phyloP scores from a whole-genome alignment of 2,888 invertebrate genomes.

The Dysmachus trigonus region DNA sequence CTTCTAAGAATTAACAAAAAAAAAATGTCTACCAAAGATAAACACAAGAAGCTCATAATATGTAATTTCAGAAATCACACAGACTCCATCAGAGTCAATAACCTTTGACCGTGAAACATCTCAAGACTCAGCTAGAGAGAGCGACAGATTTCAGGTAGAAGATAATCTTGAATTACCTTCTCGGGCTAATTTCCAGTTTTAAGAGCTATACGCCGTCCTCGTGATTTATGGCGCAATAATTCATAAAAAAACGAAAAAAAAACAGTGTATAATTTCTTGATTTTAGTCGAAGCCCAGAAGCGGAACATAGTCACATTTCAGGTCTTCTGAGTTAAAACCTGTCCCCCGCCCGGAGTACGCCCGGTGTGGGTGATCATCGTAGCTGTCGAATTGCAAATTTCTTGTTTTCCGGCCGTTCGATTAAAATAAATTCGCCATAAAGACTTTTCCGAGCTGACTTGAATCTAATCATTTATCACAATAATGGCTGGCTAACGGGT shows the following conservation, averaged over 20 bases:
- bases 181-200: not conserved
- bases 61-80: not conserved
- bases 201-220: not conserved
- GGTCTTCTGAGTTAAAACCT: not conserved
- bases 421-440: conserved; percentile 7
- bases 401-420: not conserved
- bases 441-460: not conserved
- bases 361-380: not conserved
- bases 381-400: not conserved
- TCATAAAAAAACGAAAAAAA: not conserved
- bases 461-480: conserved; percentile 5
- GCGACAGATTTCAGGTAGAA: not conserved
- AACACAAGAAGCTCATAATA: not conserved
- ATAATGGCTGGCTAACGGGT: conserved; percentile 8
- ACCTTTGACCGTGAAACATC: not conserved
- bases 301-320: not conserved
- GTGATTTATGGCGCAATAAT: not conserved
- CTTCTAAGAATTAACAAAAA: not conserved
- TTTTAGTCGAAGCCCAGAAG: not conserved
- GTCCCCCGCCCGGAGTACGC: not conserved
- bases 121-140: not conserved
- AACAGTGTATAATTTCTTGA: not conserved
- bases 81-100: not conserved
- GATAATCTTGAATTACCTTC: conserved; percentile 14
- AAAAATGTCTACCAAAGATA: not conserved